Conservation (phyloP, 2,113 vertebrate genomes). For the Scomber scombrus region DNA sequence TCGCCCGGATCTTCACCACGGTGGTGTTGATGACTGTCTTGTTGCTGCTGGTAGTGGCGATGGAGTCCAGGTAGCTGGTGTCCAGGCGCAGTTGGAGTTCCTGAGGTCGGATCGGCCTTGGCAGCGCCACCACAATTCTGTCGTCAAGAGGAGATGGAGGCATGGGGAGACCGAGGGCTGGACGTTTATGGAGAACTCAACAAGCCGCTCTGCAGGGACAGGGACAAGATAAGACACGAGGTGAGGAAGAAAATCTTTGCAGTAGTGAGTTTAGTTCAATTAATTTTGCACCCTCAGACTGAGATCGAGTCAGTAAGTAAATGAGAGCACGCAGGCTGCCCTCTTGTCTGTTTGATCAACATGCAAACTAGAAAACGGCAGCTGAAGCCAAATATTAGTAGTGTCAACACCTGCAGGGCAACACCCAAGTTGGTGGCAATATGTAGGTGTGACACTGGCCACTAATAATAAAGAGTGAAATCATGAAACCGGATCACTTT, state of each 20-base stretch:
- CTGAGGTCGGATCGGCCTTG: constrained; percentile 98
- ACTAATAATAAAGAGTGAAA: constrained; percentile 71
- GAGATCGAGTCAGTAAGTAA: constrained; percentile 15
- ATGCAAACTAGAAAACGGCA: constrained; percentile 51
- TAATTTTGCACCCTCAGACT: background rate
- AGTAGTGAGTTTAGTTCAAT: background rate
- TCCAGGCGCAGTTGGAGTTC: constrained; percentile 97
- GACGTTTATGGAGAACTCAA: constrained; percentile 92
- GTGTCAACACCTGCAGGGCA: constrained; percentile 76
- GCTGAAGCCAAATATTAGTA: constrained; percentile 69
- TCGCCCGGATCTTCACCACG: constrained; percentile 93
- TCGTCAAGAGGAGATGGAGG: constrained; percentile 99
- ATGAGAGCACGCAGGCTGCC: constrained; percentile 9
- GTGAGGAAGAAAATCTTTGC: background rate
- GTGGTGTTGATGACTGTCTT: constrained; percentile 87
- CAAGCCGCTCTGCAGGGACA: constrained; percentile 85
- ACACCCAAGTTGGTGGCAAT: constrained; percentile 70
- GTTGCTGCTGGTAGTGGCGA: constrained; percentile 78
- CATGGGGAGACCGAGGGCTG: constrained; percentile 96
- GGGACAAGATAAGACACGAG: constrained; percentile 3
- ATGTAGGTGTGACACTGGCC: constrained; percentile 52
- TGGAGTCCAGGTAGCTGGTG: constrained; percentile 91
- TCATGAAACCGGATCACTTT: constrained; percentile 55
- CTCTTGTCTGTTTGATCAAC: constrained; percentile 62
- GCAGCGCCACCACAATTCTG: constrained; percentile 98